phyloP scores from a whole-genome alignment of 2,797 vertebrate genomes.

The Sebastes miniatus region DNA sequence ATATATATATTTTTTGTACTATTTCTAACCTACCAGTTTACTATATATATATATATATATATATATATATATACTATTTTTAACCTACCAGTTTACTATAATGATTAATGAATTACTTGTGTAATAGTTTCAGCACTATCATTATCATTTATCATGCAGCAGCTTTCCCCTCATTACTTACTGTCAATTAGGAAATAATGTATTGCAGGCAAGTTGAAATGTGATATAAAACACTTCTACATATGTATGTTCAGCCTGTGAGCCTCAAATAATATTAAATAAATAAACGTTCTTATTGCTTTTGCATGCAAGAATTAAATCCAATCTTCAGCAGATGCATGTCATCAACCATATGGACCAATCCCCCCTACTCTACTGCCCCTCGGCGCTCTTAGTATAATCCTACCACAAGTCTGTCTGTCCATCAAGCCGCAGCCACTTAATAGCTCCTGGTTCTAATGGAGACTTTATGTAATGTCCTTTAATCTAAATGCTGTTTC shows the following conservation, averaged over 20 bases:
- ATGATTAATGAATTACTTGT: neutral
- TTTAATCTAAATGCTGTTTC: too few species aligned
- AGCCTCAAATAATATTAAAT: neutral
- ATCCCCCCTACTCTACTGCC: slow-evolving; percentile 19
- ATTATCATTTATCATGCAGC: neutral
- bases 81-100: neutral
- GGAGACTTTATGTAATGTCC: too few species aligned
- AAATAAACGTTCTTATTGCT: neutral
- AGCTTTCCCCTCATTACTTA: neutral
- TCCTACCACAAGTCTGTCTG: slow-evolving; percentile 68
- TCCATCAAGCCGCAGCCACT: slow-evolving; percentile 63
- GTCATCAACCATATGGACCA: slow-evolving; percentile 32
- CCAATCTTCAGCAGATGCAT: slow-evolving; percentile 6
- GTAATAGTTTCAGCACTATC: neutral
- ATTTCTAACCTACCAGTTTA: too few species aligned
- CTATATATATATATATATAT: too few species aligned
- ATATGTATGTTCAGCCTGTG: neutral
- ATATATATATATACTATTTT: neutral
- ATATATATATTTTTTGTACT: too few species aligned
- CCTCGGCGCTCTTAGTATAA: slow-evolving; percentile 61
- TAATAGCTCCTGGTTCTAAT: neutral
- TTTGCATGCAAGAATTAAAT: neutral
- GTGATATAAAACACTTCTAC: neutral
- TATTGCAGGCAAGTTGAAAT: neutral
- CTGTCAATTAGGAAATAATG: neutral